Conservation (phyloP, 1,140 invertebrate genomes). For the Calephelis virginiensis region DNA sequence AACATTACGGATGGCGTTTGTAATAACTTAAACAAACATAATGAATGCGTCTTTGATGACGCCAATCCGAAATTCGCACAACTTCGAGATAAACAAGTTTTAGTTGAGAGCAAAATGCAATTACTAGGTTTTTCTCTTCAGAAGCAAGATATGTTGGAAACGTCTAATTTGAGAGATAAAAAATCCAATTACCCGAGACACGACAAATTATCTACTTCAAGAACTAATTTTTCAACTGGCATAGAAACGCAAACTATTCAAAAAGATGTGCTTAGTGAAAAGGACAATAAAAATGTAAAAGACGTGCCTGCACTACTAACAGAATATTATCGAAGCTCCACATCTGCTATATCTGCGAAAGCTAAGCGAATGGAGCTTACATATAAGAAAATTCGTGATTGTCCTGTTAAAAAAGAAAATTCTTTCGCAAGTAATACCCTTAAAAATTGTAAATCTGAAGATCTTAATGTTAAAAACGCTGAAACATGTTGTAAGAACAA, state of each 20-base stretch:
- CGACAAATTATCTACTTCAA: not conserved
- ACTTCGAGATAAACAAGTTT: not conserved
- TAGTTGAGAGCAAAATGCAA: not conserved
- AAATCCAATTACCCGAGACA: not conserved
- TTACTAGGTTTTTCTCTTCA: not conserved
- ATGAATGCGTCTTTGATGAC: not conserved
- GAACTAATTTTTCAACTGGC: not conserved
- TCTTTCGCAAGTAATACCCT: too few species aligned
- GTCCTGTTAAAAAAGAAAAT: too few species aligned
- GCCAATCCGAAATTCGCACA: not conserved
- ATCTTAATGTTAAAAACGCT: too few species aligned
- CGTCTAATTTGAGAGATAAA: not conserved
- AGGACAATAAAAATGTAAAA: conserved; percentile 50
- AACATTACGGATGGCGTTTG: conserved; percentile 9
- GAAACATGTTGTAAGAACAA: not conserved
- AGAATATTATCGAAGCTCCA: conserved; percentile 48
- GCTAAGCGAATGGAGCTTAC: conserved; percentile 35
- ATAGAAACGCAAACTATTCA: not conserved
- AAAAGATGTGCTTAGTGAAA: conserved; percentile 59
- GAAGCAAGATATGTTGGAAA: not conserved
- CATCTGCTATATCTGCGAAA: conserved; percentile 56
- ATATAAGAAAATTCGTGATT: too few species aligned
- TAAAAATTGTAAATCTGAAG: too few species aligned
- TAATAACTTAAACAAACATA: not conserved
- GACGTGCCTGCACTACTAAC: conserved; percentile 60